A percentile compares a stretch with the other conserved stretches of the same genome.
phyloP scores from a whole-genome alignment of 2,113 vertebrate genomes.

The Porphyrio hochstetteri region DNA sequence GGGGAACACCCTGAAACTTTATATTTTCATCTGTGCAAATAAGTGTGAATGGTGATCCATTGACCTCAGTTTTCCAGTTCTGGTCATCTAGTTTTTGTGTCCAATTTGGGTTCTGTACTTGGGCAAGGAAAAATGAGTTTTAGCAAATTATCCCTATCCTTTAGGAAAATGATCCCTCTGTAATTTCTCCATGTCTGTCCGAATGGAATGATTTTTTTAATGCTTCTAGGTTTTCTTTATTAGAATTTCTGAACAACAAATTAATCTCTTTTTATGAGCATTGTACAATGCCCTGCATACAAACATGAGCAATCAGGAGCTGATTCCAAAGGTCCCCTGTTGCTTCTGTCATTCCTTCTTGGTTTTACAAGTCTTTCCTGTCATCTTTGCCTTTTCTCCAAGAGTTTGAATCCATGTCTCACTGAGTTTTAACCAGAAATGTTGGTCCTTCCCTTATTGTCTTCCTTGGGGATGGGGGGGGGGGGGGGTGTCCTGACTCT shows the following conservation, averaged over 20 bases:
- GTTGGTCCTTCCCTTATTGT: neutral
- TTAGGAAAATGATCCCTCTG: neutral
- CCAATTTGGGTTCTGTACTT: neutral
- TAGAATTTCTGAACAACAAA: conserved; percentile 17
- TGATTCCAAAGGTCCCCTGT: neutral
- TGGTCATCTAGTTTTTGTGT: neutral
- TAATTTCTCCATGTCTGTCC: neutral
- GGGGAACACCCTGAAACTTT: neutral
- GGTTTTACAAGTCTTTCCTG: neutral
- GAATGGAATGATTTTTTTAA: neutral
- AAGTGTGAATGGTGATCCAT: neutral
- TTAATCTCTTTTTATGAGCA: neutral
- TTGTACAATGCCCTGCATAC: neutral
- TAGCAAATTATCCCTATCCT: neutral
- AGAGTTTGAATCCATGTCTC: neutral
- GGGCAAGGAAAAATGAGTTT: neutral
- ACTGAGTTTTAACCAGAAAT: neutral
- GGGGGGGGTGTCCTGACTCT: neutral
- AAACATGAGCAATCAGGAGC: neutral
- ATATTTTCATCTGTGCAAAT: neutral
- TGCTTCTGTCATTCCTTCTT: neutral
- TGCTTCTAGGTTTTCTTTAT: neutral
- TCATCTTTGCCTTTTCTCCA: neutral
- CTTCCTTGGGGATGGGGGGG: neutral
- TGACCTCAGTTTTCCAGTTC: conserved; percentile 19